These are phyloP conservation scores for Siniperca obscura DNA, from an alignment of 2,797 vertebrate genomes.

Conservation along the genomic window DNA sequence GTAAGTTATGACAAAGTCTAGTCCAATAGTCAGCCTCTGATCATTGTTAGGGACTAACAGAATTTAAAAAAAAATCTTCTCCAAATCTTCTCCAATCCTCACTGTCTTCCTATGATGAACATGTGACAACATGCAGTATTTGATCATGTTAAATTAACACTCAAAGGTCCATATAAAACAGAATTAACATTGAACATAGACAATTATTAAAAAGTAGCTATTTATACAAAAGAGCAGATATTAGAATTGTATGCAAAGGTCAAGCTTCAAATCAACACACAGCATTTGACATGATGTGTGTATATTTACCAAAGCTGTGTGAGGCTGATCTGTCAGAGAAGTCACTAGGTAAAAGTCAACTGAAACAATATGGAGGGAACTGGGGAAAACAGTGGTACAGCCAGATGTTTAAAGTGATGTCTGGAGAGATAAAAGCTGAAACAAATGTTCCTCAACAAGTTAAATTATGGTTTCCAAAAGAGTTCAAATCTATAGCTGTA, in stretches of 20 bases:
- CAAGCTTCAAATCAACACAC: neutral
- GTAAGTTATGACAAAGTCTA: neutral
- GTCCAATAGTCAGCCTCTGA: neutral
- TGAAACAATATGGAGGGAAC: neutral
- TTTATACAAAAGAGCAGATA: constrained; percentile 4
- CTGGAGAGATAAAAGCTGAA: neutral
- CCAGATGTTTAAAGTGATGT: neutral
- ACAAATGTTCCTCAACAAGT: neutral
- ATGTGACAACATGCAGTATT: neutral
- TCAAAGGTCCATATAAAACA: constrained; percentile 5
- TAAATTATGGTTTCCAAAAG: neutral
- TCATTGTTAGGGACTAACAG: neutral
- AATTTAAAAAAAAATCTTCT: neutral
- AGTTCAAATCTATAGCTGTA: neutral
- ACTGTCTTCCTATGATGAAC: neutral
- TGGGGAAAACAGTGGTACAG: too few species aligned
- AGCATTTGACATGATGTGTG: neutral
- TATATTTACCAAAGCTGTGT: neutral
- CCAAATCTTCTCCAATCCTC: too few species aligned
- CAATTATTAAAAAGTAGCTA: neutral
- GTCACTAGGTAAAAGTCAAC: neutral
- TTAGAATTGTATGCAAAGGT: neutral
- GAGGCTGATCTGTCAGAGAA: neutral
- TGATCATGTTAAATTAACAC: neutral
- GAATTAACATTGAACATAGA: neutral